Conservation (phyloP, 2,797 vertebrate species). For the Naso thynnoides region DNA sequence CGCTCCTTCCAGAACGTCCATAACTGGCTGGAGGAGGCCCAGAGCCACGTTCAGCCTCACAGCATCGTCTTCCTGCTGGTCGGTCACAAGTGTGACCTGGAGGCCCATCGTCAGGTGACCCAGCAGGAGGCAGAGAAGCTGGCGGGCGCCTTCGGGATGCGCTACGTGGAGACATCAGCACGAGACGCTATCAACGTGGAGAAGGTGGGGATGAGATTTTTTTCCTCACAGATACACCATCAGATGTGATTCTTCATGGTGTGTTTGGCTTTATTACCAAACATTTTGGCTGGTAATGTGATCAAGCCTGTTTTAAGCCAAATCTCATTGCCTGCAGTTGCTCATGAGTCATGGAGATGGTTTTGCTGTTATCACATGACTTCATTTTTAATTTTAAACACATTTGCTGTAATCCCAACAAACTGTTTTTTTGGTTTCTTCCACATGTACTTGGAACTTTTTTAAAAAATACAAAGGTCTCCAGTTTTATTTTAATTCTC, state of each 20-base stretch:
- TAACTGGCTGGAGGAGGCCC: constrained; percentile 95
- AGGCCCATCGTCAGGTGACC: constrained; percentile 90
- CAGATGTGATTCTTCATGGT: background rate
- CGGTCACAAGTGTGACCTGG: constrained; percentile 96
- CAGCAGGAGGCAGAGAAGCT: constrained; percentile 93
- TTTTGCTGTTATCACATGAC: background rate
- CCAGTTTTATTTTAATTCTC: no score
- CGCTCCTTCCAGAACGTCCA: constrained; percentile 96
- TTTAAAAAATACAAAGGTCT: no score
- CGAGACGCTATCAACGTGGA: constrained; percentile 93
- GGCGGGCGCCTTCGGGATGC: constrained; percentile 90
- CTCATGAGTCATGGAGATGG: background rate
- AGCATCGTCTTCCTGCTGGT: constrained; percentile 95
- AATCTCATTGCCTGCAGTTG: background rate
- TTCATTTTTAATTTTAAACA: background rate
- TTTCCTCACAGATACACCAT: background rate
- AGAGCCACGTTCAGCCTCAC: constrained; percentile 94
- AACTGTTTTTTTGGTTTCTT: no score
- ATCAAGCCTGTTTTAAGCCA: background rate
- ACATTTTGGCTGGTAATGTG: background rate
- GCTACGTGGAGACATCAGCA: constrained; percentile 93
- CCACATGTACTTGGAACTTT: no score
- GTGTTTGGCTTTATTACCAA: background rate
- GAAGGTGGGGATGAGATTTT: constrained; percentile 73
- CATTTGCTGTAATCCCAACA: background rate